phyloP scores from a whole-genome alignment of 2,113 vertebrate genomes.

The Sitta europaea region DNA sequence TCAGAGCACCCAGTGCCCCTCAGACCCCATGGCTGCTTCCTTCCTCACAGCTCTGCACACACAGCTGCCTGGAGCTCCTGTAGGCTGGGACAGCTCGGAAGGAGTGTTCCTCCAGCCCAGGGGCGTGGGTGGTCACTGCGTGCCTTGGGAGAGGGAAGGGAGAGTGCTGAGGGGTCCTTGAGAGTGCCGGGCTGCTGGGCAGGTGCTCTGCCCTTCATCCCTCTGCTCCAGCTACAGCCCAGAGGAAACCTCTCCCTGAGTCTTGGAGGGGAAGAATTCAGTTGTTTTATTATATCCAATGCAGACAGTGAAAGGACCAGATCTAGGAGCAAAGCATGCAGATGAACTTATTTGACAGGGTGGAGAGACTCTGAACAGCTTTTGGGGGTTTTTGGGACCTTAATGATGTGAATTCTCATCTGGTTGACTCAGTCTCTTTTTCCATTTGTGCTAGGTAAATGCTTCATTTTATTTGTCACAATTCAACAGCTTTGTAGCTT shows the following conservation, averaged over 20 bases:
- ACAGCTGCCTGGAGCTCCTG: neutral
- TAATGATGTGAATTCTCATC: neutral
- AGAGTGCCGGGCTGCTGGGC: neutral
- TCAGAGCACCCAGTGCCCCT: neutral
- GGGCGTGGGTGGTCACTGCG: fast-evolving
- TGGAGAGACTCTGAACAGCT: neutral
- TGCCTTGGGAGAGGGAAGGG: neutral
- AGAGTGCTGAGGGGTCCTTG: neutral
- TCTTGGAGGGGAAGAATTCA: neutral
- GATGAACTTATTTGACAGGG: neutral
- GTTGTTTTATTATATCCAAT: neutral
- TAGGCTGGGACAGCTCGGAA: neutral
- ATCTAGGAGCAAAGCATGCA: neutral
- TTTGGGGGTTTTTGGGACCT: neutral
- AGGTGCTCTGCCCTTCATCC: neutral
- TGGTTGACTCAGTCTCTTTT: neutral
- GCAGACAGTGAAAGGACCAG: neutral
- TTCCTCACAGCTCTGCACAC: neutral
- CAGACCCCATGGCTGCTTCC: neutral
- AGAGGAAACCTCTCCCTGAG: neutral
- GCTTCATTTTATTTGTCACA: neutral
- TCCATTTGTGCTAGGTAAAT: neutral
- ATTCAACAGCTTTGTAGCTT: neutral
- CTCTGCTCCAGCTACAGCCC: neutral
- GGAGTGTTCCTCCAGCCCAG: neutral